Evolutionary conservation across 2,888 invertebrate species (phyloP), one percentile per base, ranked within the genome.

Genomic region (Smittia aterrima): DNA sequence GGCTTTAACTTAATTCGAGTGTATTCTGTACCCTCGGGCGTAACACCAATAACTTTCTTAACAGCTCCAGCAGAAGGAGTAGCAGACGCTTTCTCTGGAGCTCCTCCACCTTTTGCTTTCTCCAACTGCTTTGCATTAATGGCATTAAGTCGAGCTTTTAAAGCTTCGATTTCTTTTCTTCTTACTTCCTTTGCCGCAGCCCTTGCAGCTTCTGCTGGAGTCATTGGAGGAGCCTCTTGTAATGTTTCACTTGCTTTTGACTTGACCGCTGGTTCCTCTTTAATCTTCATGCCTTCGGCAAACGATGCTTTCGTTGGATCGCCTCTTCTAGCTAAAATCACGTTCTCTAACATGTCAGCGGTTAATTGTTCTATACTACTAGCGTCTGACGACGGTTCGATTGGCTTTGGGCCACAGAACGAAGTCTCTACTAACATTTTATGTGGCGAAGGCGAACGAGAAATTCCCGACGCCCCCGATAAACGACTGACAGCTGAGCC

Each of bases 391-490:
- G 75, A 84, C 1, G 74, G 64, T 75, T 88, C 83, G 73, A 87
- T 86, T 0, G 92, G 91, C 79, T 92, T 93, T 68, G 90, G 91
- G 0, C 95, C 95, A 82, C 94, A 95, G 81, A 95, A 95, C 0
- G 94, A 94, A 0, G 95, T 95, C 83, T 95, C 95, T 75, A 95
- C 85, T 74, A 94, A 85, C 89, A 93, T 93, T 82, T 91, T 92
- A 84, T 95, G 94, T n/a, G 95, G 95, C 13, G 94, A 94, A 1
- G 95, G 93, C 32, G 91, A 92, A 76, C 92, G 87, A 3, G 89
- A 89, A 22, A 84, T 80, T 62, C 84, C 85, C 1, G 87, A 87
- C 62, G 85, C 81, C 20, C 85, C 85, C 1, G 87, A 87, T 64
- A 87, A 79, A 75, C 86, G 86, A 77, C 87, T 87, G 3, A 85